These are phyloP conservation scores for Myotis daubentonii DNA, from an alignment of 2,797 vertebrate species.

Conservation along the genomic window DNA sequence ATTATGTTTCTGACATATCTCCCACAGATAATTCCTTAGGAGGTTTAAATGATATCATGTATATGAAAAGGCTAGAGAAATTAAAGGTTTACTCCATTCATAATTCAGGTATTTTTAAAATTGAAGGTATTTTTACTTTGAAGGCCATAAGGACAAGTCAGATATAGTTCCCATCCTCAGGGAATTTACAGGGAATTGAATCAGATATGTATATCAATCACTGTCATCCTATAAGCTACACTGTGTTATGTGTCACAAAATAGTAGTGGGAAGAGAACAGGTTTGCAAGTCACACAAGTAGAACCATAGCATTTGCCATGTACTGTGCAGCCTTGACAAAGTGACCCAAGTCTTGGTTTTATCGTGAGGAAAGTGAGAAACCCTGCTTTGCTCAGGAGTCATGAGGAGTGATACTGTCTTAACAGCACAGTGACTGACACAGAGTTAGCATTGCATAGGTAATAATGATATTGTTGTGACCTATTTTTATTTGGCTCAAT, in stretches of 20 bases:
- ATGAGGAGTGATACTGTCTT: neutral
- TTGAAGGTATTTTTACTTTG: neutral
- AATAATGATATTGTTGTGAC: neutral
- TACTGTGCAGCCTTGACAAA: neutral
- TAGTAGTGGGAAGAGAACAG: neutral
- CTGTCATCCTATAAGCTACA: neutral
- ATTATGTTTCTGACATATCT: neutral
- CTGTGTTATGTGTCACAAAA: neutral
- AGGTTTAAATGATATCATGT: neutral
- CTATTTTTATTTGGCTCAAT: neutral
- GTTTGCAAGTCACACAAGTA: neutral
- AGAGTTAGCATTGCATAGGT: neutral
- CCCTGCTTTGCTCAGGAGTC: neutral
- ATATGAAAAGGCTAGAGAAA: constrained; percentile 1
- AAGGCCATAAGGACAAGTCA: neutral
- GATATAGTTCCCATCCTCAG: neutral
- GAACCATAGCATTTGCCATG: neutral
- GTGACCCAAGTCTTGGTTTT: neutral
- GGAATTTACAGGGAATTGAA: neutral
- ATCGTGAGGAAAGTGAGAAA: neutral
- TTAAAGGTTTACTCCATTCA: neutral
- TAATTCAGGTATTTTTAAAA: neutral
- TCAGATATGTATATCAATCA: neutral
- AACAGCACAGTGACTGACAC: neutral
- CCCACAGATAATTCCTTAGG: neutral